A percentile compares a stretch with the other conserved stretches of the same genome.
Evolutionary conservation across 2,797 vertebrate genomes (phyloP).

Genomic region (Hylomyscus alleni): DNA sequence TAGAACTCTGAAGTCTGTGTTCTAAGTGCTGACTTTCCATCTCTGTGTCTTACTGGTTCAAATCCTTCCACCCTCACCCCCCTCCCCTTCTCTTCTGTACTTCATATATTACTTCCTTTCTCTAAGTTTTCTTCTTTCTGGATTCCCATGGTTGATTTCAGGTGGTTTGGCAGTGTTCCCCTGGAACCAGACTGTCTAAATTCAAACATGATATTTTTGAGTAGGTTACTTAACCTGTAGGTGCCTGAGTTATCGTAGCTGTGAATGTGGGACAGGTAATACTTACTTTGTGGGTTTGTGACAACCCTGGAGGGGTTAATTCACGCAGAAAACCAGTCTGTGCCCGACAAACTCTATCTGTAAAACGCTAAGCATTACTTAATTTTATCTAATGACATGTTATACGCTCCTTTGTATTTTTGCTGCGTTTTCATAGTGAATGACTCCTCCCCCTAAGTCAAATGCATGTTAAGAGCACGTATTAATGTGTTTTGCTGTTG

Average conservation of each 20-base stretch:
- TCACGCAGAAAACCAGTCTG: not conserved
- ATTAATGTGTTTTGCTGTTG: not conserved
- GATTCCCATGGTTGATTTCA: not conserved
- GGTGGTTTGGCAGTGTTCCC: not conserved
- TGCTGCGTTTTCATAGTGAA: not conserved
- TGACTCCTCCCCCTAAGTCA: slow-evolving; percentile 9
- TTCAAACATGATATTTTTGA: not conserved
- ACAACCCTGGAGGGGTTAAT: not conserved
- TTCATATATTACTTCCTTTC: not conserved
- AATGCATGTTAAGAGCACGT: not conserved
- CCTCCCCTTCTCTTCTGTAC: not conserved
- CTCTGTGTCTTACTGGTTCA: not conserved
- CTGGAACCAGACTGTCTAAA: not conserved
- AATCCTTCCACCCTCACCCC: not conserved
- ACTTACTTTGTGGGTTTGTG: not conserved
- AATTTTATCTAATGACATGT: not conserved
- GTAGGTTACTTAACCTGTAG: not conserved
- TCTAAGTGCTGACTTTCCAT: not conserved
- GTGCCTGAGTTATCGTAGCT: not conserved
- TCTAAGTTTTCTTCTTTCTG: not conserved
- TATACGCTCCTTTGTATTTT: not conserved
- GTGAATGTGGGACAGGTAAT: not conserved
- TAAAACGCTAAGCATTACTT: slow-evolving; percentile 14
- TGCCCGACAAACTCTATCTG: not conserved
- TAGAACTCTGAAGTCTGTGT: not conserved